phyloP scores from a whole-genome alignment of 2,797 vertebrate species.

The Nannoperca australis region DNA sequence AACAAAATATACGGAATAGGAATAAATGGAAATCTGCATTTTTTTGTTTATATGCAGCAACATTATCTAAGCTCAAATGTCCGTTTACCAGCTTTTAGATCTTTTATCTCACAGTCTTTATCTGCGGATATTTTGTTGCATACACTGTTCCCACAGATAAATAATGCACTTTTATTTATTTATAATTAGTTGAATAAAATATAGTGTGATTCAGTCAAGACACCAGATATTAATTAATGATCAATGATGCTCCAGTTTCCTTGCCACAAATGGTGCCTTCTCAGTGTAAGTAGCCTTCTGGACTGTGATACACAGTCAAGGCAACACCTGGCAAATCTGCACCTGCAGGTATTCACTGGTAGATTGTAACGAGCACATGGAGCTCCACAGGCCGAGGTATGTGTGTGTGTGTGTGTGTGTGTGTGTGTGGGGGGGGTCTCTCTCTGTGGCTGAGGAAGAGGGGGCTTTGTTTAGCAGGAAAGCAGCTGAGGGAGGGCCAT shows the following conservation, averaged over 20 bases:
- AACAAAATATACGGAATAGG: neutral
- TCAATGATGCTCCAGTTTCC: slow-evolving; percentile 32
- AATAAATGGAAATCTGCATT: slow-evolving; percentile 19
- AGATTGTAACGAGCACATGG: slow-evolving; percentile 38
- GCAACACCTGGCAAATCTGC: slow-evolving; percentile 58
- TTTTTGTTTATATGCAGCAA: slow-evolving; percentile 25
- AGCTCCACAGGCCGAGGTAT: slow-evolving; percentile 6
- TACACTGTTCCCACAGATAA: neutral
- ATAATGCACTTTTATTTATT: neutral
- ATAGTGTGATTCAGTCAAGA: neutral
- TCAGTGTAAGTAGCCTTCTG: slow-evolving; percentile 19
- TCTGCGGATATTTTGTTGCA: neutral
- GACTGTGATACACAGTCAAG: slow-evolving; percentile 23
- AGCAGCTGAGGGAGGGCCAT: slow-evolving; percentile 57
- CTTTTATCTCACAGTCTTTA: slow-evolving; percentile 6
- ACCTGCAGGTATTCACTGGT: slow-evolving; percentile 49
- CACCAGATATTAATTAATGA: slow-evolving; percentile 8
- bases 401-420: too few relatives aligned
- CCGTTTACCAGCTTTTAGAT: neutral
- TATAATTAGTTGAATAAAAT: neutral
- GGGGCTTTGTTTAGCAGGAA: slow-evolving; percentile 60
- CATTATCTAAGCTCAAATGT: neutral
- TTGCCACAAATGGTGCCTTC: neutral
- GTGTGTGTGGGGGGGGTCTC: neutral
- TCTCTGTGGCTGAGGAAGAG: slow-evolving; percentile 14